Conservation (phyloP, 2,113 vertebrate genomes). For the Cololabis saira region DNA sequence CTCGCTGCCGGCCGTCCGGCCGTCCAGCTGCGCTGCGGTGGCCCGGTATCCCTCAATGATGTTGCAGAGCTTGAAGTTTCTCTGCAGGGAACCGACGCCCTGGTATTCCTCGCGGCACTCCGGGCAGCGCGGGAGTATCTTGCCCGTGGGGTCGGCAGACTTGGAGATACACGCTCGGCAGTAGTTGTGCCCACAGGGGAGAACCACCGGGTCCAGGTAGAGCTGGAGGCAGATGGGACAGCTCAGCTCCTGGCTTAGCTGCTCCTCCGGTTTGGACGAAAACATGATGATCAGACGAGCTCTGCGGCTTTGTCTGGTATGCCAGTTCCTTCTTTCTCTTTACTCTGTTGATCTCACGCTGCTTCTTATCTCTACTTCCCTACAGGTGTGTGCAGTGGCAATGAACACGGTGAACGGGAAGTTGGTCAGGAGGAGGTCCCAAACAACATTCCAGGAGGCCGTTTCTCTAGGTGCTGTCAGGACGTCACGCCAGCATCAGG, state of each 20-base stretch:
- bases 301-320: neutral
- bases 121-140: slow-evolving; percentile 66
- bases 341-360: neutral
- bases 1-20: neutral
- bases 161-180: slow-evolving; percentile 70
- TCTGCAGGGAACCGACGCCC: slow-evolving; percentile 54
- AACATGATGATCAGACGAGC: slow-evolving; percentile 50
- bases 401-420: slow-evolving; percentile 14
- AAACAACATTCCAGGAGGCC: slow-evolving; percentile 53
- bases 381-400: slow-evolving; percentile 4
- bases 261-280: slow-evolving; percentile 48
- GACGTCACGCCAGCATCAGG: slow-evolving; percentile 13
- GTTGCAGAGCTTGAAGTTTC: slow-evolving; percentile 78
- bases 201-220: slow-evolving; percentile 66
- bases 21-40: neutral
- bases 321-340: neutral
- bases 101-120: slow-evolving; percentile 67
- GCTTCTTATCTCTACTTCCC: neutral
- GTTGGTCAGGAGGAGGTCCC: slow-evolving; percentile 16
- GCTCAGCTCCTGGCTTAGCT: slow-evolving; percentile 70
- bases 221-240: slow-evolving; percentile 80
- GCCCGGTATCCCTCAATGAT: slow-evolving; percentile 73
- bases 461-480: neutral
- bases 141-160: neutral
- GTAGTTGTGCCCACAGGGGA: slow-evolving; percentile 82